Base-by-base conservation (phyloP, 2,888 invertebrate species). In the Hypselothyrea guttata region DNA sequence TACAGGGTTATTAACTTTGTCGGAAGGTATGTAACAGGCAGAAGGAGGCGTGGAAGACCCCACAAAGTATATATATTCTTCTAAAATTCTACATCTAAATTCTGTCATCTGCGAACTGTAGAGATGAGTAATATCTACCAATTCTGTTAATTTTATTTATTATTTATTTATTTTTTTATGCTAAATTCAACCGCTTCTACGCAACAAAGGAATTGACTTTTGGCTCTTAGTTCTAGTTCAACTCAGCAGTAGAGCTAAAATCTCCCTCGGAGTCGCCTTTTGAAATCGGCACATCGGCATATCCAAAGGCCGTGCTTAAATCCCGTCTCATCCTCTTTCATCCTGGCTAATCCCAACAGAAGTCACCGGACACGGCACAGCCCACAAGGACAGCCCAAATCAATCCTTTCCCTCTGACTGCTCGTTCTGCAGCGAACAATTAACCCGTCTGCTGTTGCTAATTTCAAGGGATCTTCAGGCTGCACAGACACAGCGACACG, bases 381-480 rank as follows among this genome's bases (percentile, higher is more conserved):
- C 84, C 86, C 79, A 37, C 34, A 8, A 18, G 5, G 18, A 11
- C 9, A 35, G 12, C 40, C 35, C 54, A 45, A 66, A 65, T 64
- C 78, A 86, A 78, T 74, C 78, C 87, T 87, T 86, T 73, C 61
- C 38, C 34, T 41, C 38, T 22, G 46, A 57, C 49, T 35, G 60
- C 66, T 61, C 22, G 2, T 22, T 22, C 2, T 22, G 22, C 22
- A 42, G 42, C 37, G 58, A 69, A 79, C 73, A 82, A 84, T 85
- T 78, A 81, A 75, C 67, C 74, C 74, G 84, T 86, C 84, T 81
- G 73, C 81, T 70, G 82, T 82, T 86, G 79, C 84, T 85, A 86
- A 87, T 87, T 87, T 87, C 65, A 42, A 59, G 54, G 68, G 78
- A 68, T 64, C 57, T 45, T 54, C 44, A 46, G 55, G 38, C 47